Percentiles rank a stretch among this genome's conserved stretches.
phyloP scores from a whole-genome alignment of 2,797 vertebrate species.

The Clarias pachynema region DNA sequence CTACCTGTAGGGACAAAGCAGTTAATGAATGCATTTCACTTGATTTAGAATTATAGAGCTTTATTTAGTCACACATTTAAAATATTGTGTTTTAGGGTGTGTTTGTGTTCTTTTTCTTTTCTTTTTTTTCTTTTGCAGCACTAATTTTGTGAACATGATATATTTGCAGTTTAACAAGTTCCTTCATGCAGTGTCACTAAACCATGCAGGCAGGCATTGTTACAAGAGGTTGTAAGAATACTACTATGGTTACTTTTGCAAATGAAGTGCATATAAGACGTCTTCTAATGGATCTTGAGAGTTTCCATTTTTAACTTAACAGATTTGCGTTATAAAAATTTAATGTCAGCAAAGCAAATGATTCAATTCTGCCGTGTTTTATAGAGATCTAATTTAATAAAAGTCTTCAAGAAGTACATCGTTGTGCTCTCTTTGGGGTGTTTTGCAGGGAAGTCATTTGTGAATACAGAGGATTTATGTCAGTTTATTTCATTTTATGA shows the following conservation, averaged over 20 bases:
- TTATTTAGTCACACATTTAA: constrained; percentile 16
- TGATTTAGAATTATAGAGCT: constrained; percentile 28
- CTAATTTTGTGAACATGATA: constrained; percentile 25
- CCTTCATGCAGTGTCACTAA: constrained; percentile 47
- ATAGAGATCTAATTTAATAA: constrained; percentile 63
- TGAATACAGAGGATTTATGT: not conserved
- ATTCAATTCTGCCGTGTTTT: constrained; percentile 53
- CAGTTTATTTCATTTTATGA: not conserved
- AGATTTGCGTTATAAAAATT: constrained; percentile 39
- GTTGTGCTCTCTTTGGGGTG: constrained; percentile 19
- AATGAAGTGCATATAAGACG: constrained; percentile 30
- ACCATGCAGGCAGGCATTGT: constrained; percentile 30
- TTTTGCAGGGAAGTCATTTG: not conserved
- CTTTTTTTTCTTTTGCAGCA: constrained; percentile 13
- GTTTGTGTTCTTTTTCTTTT: not conserved
- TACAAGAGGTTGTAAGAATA: constrained; percentile 17
- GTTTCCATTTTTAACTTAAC: constrained; percentile 42
- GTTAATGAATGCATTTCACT: constrained; percentile 30
- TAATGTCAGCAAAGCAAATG: constrained; percentile 41
- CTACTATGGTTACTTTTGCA: constrained; percentile 28
- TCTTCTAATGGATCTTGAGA: constrained; percentile 19
- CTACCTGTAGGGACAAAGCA: constrained; percentile 5
- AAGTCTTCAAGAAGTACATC: constrained; percentile 48
- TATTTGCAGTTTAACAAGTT: constrained; percentile 42
- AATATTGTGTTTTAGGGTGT: constrained; percentile 25